Conservation (phyloP, 2,888 invertebrate species). For the Tachina grossa region DNA sequence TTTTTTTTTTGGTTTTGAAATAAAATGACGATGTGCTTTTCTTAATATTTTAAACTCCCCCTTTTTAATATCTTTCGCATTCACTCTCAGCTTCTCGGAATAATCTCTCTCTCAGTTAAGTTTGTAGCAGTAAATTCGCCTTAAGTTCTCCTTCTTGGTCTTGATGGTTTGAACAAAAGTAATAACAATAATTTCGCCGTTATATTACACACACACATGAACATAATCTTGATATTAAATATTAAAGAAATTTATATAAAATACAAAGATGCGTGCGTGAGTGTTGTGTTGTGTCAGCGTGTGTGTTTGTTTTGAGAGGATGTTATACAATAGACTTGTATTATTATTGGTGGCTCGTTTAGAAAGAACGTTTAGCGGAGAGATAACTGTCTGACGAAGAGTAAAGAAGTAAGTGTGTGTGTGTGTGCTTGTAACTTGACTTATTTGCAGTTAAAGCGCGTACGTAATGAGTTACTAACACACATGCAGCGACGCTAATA, state of each 20-base stretch:
- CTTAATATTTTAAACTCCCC: slow-evolving; percentile 31
- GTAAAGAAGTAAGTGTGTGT: slow-evolving; percentile 18
- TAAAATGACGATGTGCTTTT: not conserved
- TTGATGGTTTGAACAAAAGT: slow-evolving; percentile 53
- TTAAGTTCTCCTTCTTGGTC: slow-evolving; percentile 59
- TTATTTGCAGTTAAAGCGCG: slow-evolving; percentile 30
- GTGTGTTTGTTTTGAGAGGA: slow-evolving; percentile 34
- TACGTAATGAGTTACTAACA: slow-evolving; percentile 33
- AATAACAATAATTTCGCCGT: slow-evolving; percentile 58
- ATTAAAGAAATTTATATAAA: slow-evolving; percentile 55
- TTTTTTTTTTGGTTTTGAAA: not conserved
- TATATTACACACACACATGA: slow-evolving; percentile 57
- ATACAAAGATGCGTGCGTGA: slow-evolving; percentile 34
- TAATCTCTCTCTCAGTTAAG: slow-evolving; percentile 17
- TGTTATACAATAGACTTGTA: slow-evolving; percentile 59
- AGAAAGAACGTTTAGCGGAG: slow-evolving; percentile 48
- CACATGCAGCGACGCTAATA: slow-evolving; percentile 18
- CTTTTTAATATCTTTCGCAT: slow-evolving; percentile 12
- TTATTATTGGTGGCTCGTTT: slow-evolving; percentile 70
- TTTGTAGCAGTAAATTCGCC: slow-evolving; percentile 33
- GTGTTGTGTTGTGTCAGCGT: not conserved
- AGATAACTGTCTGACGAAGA: slow-evolving; percentile 42
- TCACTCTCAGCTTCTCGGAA: slow-evolving; percentile 27
- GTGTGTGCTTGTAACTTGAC: slow-evolving; percentile 10
- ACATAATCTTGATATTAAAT: slow-evolving; percentile 53